These are phyloP conservation scores for Acanthisitta chloris DNA, from an alignment of 2,113 vertebrate genomes.

Conservation along the genomic window DNA sequence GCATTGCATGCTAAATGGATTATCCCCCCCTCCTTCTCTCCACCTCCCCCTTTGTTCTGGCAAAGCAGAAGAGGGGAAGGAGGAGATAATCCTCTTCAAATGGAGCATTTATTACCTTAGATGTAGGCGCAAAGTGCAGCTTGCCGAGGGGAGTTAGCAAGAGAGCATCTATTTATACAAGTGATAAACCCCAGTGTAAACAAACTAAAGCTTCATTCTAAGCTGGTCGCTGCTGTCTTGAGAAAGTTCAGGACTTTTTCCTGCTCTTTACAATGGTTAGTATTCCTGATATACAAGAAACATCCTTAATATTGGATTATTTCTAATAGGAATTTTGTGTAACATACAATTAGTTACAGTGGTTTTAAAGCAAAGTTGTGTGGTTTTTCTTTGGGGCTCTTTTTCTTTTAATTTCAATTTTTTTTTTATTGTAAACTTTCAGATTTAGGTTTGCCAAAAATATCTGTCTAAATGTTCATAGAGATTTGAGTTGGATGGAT, in stretches of 20 bases:
- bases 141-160: neutral
- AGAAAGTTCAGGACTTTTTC: neutral
- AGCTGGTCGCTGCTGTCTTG: neutral
- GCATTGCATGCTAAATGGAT: slow-evolving; percentile 24
- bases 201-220: neutral
- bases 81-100: slow-evolving; percentile 58
- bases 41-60: neutral
- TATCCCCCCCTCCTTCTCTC: slow-evolving; percentile 29
- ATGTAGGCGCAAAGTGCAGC: neutral
- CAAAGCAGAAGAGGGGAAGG: neutral
- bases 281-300: neutral
- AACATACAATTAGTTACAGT: neutral
- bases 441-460: neutral
- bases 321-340: neutral
- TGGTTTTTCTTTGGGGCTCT: rapidly evolving
- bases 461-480: neutral
- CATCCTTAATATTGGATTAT: neutral
- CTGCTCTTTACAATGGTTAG: neutral
- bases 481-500: neutral
- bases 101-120: slow-evolving; percentile 35
- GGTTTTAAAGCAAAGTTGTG: neutral
- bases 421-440: neutral
- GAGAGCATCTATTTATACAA: neutral
- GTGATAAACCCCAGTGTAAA: slow-evolving; percentile 27
- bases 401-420: rapidly evolving